These are phyloP conservation scores for Hycleus phaleratus DNA, from an alignment of 1,140 invertebrate genomes.

Conservation along the genomic window DNA sequence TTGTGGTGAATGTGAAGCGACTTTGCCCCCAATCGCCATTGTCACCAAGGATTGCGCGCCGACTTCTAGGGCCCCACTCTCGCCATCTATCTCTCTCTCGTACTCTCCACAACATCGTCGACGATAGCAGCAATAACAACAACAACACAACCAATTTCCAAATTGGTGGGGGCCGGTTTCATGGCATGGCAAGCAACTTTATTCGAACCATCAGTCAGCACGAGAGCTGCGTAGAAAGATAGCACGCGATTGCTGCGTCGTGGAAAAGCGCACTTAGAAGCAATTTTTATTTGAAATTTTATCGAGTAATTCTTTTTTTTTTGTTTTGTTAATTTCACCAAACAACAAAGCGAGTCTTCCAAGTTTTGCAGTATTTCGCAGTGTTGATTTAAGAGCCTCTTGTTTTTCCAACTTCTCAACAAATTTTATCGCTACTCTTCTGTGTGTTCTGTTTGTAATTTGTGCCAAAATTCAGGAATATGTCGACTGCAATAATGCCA, in stretches of 20 bases:
- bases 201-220: slow-evolving; percentile 8
- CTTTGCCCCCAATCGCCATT: too few species aligned
- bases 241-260: slow-evolving; percentile 31
- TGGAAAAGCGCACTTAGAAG: slow-evolving; percentile 30
- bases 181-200: slow-evolving; percentile 3
- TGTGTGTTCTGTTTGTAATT: slow-evolving; percentile 17
- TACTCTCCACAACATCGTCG: too few species aligned
- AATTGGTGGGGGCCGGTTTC: background rate
- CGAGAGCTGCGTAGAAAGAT: slow-evolving; percentile 1
- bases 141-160: too few species aligned
- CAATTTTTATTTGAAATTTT: slow-evolving; percentile 2
- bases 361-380: slow-evolving; percentile 22
- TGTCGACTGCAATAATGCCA: slow-evolving; percentile 40
- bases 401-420: background rate
- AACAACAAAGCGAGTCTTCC: slow-evolving; percentile 34
- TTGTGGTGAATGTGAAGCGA: too few species aligned
- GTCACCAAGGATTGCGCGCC: too few species aligned
- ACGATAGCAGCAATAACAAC: too few species aligned
- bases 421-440: slow-evolving; percentile 25
- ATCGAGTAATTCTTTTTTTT: background rate
- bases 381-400: slow-evolving; percentile 2
- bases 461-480: slow-evolving; percentile 26
- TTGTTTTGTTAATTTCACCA: background rate
- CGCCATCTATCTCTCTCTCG: too few species aligned
- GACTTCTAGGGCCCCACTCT: too few species aligned